Percentiles rank a stretch among this genome's conserved stretches.
Evolutionary conservation across 2,888 invertebrate genomes (phyloP).

Genomic region (Ichneumon xanthorius): DNA sequence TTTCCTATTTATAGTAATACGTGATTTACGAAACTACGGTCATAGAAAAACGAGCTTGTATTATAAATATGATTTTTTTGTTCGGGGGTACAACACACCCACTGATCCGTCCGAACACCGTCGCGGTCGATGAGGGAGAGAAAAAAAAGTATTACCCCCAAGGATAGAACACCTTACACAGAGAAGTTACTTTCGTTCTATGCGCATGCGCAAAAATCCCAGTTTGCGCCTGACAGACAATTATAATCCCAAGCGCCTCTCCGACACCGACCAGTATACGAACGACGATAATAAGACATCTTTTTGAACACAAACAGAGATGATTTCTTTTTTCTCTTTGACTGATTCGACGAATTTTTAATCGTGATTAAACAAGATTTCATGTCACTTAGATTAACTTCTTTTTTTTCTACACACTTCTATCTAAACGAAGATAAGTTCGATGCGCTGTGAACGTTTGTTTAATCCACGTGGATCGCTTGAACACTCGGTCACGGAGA

Average conservation of each 20-base stretch:
- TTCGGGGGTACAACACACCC: constrained; percentile 18
- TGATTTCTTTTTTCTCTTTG: constrained; percentile 9
- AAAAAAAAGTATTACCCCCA: neutral
- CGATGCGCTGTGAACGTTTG: constrained; percentile 24
- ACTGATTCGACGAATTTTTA: neutral
- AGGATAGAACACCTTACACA: neutral
- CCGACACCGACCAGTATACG: constrained; percentile 35
- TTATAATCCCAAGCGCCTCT: constrained; percentile 25
- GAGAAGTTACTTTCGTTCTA: too few relatives aligned
- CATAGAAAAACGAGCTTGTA: constrained; percentile 64
- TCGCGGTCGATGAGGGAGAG: constrained; percentile 43
- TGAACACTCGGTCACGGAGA: constrained; percentile 52
- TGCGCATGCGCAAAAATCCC: too few relatives aligned
- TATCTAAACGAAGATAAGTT: constrained; percentile 61
- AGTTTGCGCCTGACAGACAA: neutral
- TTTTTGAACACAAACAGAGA: constrained; percentile 47
- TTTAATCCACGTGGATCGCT: constrained; percentile 31
- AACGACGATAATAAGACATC: constrained; percentile 49
- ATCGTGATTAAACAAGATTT: constrained; percentile 27
- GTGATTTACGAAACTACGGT: constrained; percentile 59
- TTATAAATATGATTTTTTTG: constrained; percentile 59
- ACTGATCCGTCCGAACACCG: constrained; percentile 6
- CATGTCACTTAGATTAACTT: constrained; percentile 45
- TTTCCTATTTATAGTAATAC: constrained; percentile 49
- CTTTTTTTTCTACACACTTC: constrained; percentile 35